Percentiles rank a stretch among this genome's conserved stretches.
These are phyloP conservation scores for Lithophane socia DNA, from an alignment of 2,888 invertebrate genomes.

Conservation along the genomic window DNA sequence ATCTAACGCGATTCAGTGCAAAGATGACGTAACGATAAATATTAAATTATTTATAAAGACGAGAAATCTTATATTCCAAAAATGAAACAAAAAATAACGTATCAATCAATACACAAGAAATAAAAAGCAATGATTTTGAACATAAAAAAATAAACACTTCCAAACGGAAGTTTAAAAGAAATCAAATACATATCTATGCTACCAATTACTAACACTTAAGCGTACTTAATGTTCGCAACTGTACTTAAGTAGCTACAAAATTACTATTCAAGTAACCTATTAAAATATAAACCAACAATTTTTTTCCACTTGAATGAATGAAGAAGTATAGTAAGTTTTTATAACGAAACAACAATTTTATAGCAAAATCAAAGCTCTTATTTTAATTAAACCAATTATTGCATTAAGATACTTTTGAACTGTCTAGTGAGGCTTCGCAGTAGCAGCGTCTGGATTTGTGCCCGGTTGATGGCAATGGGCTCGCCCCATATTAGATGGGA, in stretches of 20 bases:
- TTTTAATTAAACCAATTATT: not conserved
- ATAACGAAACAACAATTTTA: not conserved
- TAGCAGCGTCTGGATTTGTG: too few relatives aligned
- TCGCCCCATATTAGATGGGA: too few relatives aligned
- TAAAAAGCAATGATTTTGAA: constrained; percentile 16
- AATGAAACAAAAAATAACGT: not conserved
- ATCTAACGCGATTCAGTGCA: too few relatives aligned
- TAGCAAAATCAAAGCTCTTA: not conserved
- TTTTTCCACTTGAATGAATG: not conserved
- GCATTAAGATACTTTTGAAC: not conserved
- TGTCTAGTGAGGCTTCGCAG: too few relatives aligned
- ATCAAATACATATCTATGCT: constrained; percentile 5
- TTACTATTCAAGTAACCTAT: constrained; percentile 8
- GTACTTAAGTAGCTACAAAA: constrained; percentile 30
- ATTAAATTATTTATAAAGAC: not conserved
- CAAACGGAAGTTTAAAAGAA: constrained; percentile 34
- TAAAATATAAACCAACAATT: not conserved
- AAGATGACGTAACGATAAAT: too few relatives aligned
- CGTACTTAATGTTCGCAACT: constrained; percentile 35
- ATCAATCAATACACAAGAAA: constrained; percentile 21
- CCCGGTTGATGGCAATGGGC: too few relatives aligned
- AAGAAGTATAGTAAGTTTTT: not conserved
- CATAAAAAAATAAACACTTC: constrained; percentile 8
- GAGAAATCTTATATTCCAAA: not conserved
- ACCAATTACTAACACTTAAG: constrained; percentile 48